These are phyloP conservation scores for Pocillopora damicornis DNA, from an alignment of 64 coral and sea anemone genomes.

Conservation along the genomic window DNA sequence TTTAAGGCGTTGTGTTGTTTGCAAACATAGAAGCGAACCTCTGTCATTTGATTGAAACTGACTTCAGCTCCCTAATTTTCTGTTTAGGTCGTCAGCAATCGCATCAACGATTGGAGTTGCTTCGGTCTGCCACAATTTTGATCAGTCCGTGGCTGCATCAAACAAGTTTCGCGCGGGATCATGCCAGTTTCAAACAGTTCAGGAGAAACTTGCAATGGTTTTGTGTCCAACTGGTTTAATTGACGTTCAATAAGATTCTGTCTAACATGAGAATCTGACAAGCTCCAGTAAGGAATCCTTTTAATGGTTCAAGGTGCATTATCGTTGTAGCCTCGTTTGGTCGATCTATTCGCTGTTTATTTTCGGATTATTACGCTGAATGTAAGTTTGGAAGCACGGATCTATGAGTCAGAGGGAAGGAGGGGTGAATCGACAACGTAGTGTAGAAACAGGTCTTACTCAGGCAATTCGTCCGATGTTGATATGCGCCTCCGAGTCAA, in stretches of 20 bases:
- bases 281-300: not conserved
- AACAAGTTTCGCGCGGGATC: conserved; percentile 4
- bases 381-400: conserved; percentile 13
- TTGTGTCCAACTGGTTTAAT: conserved; percentile 25
- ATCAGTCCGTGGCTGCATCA: not conserved
- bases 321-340: not conserved
- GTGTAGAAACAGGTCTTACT: conserved; percentile 54
- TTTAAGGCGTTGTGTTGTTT: conserved; percentile 29
- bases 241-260: not conserved
- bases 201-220: conserved; percentile 43
- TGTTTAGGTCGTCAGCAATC: not conserved
- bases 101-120: not conserved
- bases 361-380: not conserved
- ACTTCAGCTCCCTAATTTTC: not conserved
- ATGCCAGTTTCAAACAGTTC: conserved; percentile 45
- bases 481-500: conserved; percentile 49
- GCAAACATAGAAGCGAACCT: conserved; percentile 12
- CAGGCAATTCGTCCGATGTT: conserved; percentile 57
- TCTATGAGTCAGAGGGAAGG: conserved; percentile 65
- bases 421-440: conserved; percentile 42
- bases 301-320: not conserved
- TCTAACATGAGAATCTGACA: not conserved
- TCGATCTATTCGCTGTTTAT: conserved; percentile 5
- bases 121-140: not conserved
- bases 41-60: conserved; percentile 1